Percentiles rank a stretch among this genome's conserved stretches.
phyloP scores from a whole-genome alignment of 37 sponge, comb jelly and placozoan genomes.

The Beroe forskalii region DNA sequence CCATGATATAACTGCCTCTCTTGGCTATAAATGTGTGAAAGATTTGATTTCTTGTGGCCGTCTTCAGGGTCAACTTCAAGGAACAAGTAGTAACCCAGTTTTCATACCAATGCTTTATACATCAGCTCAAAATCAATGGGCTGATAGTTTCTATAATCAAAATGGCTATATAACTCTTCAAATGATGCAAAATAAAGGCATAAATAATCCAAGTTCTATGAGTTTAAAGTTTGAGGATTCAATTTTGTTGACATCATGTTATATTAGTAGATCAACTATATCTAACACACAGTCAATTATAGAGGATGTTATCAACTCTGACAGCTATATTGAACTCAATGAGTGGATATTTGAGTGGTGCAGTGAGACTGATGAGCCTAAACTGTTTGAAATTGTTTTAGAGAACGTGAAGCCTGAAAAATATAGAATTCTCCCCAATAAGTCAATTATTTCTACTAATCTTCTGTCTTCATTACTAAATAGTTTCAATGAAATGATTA shows the following conservation, averaged over 20 bases:
- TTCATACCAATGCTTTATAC: slow-evolving; percentile 80
- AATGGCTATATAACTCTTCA: slow-evolving; percentile 75
- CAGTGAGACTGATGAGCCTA: slow-evolving; percentile 9
- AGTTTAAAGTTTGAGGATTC: not conserved
- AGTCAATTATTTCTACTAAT: not conserved
- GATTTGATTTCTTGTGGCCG: slow-evolving; percentile 73
- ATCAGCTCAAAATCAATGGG: slow-evolving; percentile 84
- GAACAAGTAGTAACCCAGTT: slow-evolving; percentile 74
- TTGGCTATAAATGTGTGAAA: slow-evolving; percentile 68
- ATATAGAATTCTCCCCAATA: slow-evolving; percentile 15
- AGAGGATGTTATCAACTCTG: not conserved
- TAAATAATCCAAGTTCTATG: not conserved
- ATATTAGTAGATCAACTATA: not conserved
- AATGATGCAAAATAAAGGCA: slow-evolving; percentile 57
- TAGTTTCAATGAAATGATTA: not conserved
- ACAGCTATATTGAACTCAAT: slow-evolving; percentile 10
- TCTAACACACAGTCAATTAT: slow-evolving; percentile 12
- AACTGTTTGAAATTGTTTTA: not conserved
- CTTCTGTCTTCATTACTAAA: slow-evolving; percentile 5
- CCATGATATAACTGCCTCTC: slow-evolving; percentile 31
- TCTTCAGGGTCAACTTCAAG: slow-evolving; percentile 76
- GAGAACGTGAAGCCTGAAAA: not conserved
- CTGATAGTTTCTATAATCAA: slow-evolving; percentile 79
- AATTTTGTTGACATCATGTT: not conserved
- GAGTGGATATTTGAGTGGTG: slow-evolving; percentile 65